These are phyloP conservation scores for Pseudomyrmex dendroicus DNA, from an alignment of 1,140 invertebrate genomes.

Conservation along the genomic window DNA sequence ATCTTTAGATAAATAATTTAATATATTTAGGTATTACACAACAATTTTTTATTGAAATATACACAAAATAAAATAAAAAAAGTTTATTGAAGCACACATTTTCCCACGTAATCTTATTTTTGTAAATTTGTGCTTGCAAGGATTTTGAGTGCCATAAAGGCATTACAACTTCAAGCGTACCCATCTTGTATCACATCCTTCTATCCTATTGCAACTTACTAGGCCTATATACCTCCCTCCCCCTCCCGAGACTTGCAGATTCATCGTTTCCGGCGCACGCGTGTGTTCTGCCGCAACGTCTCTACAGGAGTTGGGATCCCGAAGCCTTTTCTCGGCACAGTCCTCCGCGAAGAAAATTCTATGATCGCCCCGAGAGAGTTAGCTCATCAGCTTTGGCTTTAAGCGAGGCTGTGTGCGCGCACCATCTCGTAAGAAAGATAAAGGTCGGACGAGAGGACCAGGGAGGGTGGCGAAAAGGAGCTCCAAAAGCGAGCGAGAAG, in stretches of 20 bases:
- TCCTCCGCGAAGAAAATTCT: conserved; percentile 62
- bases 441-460: background rate
- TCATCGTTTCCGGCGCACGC: conserved; percentile 40
- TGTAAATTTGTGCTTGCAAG: background rate
- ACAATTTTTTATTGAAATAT: too few species aligned
- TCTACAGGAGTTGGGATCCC: background rate
- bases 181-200: too few species aligned
- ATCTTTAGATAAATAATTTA: too few species aligned
- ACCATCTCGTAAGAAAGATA: conserved; percentile 30
- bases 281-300: background rate
- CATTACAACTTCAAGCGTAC: background rate
- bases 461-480: background rate
- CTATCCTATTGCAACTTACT: background rate
- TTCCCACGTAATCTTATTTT: background rate
- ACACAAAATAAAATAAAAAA: background rate
- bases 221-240: background rate
- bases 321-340: conserved; percentile 17
- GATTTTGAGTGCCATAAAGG: background rate
- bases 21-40: too few species aligned
- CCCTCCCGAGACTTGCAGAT: conserved; percentile 10
- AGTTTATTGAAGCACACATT: background rate
- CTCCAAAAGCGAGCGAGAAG: conserved; percentile 19
- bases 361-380: conserved; percentile 71
- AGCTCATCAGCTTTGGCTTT: conserved; percentile 69
- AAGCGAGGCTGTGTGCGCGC: conserved; percentile 26